A percentile compares a stretch with the other conserved stretches of the same genome.
Evolutionary conservation across 2,888 invertebrate genomes (phyloP).

Genomic region (Pristionchus fissidentatus): DNA sequence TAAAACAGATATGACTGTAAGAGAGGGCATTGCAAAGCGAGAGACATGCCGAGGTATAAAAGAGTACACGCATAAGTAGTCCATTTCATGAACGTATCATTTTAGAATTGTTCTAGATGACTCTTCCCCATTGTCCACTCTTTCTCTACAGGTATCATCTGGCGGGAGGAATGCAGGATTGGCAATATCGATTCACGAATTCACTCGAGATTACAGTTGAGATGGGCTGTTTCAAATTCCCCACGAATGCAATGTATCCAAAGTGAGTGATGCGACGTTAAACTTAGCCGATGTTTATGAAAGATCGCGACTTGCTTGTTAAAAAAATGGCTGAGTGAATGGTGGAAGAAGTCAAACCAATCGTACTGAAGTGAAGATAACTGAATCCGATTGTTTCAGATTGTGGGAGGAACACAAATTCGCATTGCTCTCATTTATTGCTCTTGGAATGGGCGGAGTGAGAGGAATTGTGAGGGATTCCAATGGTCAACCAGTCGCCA

Average conservation of each 20-base stretch:
- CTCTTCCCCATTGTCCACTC: neutral
- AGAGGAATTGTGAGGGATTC: slow-evolving; percentile 63
- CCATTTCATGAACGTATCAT: too few relatives aligned
- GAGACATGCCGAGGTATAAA: too few relatives aligned
- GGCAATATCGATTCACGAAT: slow-evolving; percentile 92
- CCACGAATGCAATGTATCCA: slow-evolving; percentile 82
- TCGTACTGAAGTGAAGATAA: neutral
- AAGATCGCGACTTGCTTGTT: neutral
- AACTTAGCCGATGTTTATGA: neutral
- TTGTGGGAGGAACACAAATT: slow-evolving; percentile 93
- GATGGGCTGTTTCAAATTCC: slow-evolving; percentile 93
- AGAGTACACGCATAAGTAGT: too few relatives aligned
- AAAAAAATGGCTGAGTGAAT: neutral
- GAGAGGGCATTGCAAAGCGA: too few relatives aligned
- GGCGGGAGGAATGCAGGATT: slow-evolving; percentile 82
- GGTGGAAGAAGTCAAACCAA: neutral
- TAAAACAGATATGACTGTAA: too few relatives aligned
- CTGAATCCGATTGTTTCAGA: slow-evolving; percentile 61
- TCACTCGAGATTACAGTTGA: slow-evolving; percentile 96
- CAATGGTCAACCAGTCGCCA: slow-evolving; percentile 78
- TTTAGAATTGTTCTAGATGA: too few relatives aligned
- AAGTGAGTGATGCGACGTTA: slow-evolving; percentile 49
- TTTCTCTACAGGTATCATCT: slow-evolving; percentile 65
- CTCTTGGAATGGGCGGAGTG: slow-evolving; percentile 82
- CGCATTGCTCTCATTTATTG: slow-evolving; percentile 87